These are phyloP conservation scores for Choristoneura rosaceana DNA, from an alignment of 2,888 invertebrate species.

Conservation along the genomic window DNA sequence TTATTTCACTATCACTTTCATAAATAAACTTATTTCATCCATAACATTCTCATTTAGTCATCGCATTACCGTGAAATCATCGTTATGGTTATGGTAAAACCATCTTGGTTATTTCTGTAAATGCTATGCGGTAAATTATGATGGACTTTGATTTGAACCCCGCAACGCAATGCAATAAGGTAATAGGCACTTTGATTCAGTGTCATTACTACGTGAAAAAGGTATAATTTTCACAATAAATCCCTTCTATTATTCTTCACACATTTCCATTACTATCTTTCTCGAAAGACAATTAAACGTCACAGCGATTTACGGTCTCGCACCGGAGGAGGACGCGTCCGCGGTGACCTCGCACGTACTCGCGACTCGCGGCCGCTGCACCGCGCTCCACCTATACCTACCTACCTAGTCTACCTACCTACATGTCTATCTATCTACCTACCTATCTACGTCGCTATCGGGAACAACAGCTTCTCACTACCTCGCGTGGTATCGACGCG, in stretches of 20 bases:
- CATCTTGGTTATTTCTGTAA: no score
- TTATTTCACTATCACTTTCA: no score
- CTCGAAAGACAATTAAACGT: not conserved
- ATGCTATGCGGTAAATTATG: no score
- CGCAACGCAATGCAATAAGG: no score
- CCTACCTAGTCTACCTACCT: not conserved
- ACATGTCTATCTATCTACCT: not conserved
- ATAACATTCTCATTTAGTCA: no score
- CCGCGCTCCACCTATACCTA: constrained; percentile 11
- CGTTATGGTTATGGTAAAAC: no score
- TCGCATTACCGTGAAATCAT: no score
- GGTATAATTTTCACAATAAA: not conserved
- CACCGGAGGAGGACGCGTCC: constrained; percentile 6
- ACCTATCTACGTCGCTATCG: not conserved
- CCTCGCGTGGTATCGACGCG: not conserved
- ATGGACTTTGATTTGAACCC: no score
- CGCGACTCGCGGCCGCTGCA: constrained; percentile 22
- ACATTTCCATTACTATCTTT: not conserved
- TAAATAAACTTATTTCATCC: no score
- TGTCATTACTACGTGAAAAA: not conserved
- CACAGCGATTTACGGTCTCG: constrained; percentile 2
- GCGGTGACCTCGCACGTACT: constrained; percentile 17
- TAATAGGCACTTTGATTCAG: no score
- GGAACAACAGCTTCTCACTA: constrained; percentile 5
- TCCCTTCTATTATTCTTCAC: no score